Conservation (phyloP, 35 echinoderm and acorn worm genomes). For the Apostichopus parvimensis region DNA sequence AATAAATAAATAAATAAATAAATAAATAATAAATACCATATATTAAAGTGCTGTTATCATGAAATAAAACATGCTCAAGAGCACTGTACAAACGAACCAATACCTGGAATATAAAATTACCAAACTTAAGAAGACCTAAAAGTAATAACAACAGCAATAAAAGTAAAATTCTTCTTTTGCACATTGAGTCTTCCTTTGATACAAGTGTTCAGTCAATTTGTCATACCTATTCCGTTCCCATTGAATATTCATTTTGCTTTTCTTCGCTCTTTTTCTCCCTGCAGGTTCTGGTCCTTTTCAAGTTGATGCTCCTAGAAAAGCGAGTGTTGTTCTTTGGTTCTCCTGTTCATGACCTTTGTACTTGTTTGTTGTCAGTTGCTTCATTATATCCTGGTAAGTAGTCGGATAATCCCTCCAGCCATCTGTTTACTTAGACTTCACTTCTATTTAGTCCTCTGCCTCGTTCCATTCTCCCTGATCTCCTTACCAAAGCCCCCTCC, state of each 20-base stretch:
- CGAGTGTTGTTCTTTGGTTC: constrained; percentile 79
- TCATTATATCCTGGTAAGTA: constrained; percentile 92
- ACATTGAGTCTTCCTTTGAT: neutral
- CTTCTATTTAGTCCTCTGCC: neutral
- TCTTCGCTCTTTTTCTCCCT: neutral
- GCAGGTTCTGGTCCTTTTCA: constrained; percentile 85
- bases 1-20: too few relatives aligned
- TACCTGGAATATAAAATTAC: too few relatives aligned
- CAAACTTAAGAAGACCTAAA: too few relatives aligned
- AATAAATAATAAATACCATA: too few relatives aligned
- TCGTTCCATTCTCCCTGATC: neutral
- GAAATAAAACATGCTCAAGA: too few relatives aligned
- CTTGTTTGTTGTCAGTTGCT: constrained; percentile 74
- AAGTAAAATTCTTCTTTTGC: too few relatives aligned
- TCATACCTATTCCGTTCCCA: neutral
- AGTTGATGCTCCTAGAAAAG: constrained; percentile 83
- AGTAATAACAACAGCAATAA: too few relatives aligned
- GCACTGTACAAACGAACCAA: too few relatives aligned
- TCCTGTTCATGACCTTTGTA: constrained; percentile 82
- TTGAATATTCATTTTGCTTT: neutral
- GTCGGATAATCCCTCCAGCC: neutral
- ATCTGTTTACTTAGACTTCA: too few relatives aligned
- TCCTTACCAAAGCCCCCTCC: neutral
- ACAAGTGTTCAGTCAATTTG: neutral
- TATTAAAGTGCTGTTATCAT: too few relatives aligned